phyloP scores from a whole-genome alignment of 2,888 invertebrate genomes.

The Leptopilina syphax region DNA sequence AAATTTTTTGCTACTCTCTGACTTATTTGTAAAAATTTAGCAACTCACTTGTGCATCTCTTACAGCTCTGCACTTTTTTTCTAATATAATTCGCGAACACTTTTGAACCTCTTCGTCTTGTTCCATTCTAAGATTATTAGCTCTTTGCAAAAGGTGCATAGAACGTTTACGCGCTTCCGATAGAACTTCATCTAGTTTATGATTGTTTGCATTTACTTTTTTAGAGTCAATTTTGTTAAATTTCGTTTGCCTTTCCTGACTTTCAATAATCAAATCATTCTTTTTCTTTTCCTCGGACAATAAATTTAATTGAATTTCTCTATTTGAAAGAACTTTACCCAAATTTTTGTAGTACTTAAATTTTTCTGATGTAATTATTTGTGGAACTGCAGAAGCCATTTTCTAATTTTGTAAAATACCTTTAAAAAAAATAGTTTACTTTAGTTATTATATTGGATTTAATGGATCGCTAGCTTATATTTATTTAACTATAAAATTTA shows the following conservation, averaged over 20 bases:
- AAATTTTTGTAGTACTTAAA: neutral
- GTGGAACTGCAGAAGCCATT: neutral
- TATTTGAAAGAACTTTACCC: constrained; percentile 48
- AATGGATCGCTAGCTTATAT: no score
- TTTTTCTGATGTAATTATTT: neutral
- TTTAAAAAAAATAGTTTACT: no score
- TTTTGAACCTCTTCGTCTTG: constrained; percentile 84
- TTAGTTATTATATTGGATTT: no score
- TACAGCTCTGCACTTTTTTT: constrained; percentile 91
- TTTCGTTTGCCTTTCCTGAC: constrained; percentile 68
- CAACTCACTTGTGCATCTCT: constrained; percentile 86
- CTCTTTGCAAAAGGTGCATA: constrained; percentile 78
- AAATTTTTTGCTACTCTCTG: no score
- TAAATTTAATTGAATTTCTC: constrained; percentile 59
- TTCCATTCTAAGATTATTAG: constrained; percentile 78
- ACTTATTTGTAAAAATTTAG: no score
- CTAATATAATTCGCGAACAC: constrained; percentile 88
- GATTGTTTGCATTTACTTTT: constrained; percentile 58
- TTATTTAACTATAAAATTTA: no score
- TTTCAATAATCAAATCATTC: constrained; percentile 64
- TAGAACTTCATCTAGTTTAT: constrained; percentile 74
- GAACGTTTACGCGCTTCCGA: constrained; percentile 78
- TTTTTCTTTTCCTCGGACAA: constrained; percentile 60
- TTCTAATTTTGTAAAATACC: neutral
- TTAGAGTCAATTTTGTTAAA: constrained; percentile 66